A percentile compares a stretch with the other conserved stretches of the same genome.
These are phyloP conservation scores for Pyrgilauda ruficollis DNA, from an alignment of 2,113 vertebrate genomes.

Conservation along the genomic window DNA sequence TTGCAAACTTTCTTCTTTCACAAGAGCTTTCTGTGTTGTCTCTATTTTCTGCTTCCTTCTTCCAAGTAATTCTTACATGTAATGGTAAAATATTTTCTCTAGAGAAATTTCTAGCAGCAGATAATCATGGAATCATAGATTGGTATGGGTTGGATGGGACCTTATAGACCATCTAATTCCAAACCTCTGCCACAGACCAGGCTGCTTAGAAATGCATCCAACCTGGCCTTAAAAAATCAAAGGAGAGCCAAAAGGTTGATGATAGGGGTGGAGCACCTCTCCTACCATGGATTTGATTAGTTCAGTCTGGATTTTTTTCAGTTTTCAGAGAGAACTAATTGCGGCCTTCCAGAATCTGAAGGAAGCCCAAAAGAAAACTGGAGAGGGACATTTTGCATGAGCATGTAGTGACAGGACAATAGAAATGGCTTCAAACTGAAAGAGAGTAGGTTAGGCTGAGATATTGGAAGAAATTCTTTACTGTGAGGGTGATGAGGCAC, in stretches of 20 bases:
- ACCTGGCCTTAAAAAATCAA: not conserved
- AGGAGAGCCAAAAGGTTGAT: not conserved
- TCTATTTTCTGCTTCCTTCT: not conserved
- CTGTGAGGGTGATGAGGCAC: not conserved
- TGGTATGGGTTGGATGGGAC: too few relatives aligned
- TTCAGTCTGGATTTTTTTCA: not conserved
- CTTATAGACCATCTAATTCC: not conserved
- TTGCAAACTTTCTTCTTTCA: not conserved
- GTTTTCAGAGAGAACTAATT: too few relatives aligned
- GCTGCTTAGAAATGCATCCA: not conserved
- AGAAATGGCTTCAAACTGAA: not conserved
- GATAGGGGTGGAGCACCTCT: not conserved
- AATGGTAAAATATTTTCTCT: not conserved
- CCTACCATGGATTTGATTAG: not conserved
- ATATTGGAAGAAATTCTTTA: not conserved
- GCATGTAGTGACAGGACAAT: not conserved
- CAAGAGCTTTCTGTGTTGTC: not conserved
- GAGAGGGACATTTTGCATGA: not conserved
- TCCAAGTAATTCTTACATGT: not conserved
- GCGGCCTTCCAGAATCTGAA: fast-evolving
- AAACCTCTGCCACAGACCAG: not conserved
- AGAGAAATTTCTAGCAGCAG: not conserved
- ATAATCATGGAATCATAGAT: not conserved
- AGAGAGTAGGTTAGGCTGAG: not conserved
- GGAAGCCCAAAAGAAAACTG: not conserved